Evolutionary conservation across 2,888 invertebrate genomes (phyloP).

Genomic region (Lissocephala sabroskyi): DNA sequence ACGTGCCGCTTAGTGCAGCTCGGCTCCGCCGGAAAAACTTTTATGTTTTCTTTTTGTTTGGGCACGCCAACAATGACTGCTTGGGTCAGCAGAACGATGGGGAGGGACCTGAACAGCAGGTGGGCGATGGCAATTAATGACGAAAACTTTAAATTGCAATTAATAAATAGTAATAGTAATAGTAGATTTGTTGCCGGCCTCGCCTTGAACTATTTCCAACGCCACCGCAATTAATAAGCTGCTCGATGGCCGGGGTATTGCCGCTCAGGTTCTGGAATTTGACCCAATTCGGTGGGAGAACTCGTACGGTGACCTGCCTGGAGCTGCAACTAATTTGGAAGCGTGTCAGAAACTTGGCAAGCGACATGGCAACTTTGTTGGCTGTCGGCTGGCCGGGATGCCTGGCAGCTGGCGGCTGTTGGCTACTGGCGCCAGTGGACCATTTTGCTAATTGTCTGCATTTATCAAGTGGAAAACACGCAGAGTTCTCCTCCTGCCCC

Average conservation of each 20-base stretch:
- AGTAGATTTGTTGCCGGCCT: too few species aligned
- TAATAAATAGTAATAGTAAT: too few species aligned
- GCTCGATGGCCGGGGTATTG: background rate
- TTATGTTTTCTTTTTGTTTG: too few species aligned
- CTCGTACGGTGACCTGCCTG: too few species aligned
- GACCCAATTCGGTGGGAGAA: too few species aligned
- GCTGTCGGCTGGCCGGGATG: background rate
- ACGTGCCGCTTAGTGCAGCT: background rate
- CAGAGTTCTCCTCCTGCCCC: too few species aligned
- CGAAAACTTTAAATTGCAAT: background rate
- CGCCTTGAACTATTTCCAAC: too few species aligned
- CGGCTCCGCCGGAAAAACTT: too few species aligned
- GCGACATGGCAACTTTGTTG: slow-evolving; percentile 23
- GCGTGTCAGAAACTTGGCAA: slow-evolving; percentile 35
- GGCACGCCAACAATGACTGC: too few species aligned
- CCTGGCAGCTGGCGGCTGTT: slow-evolving; percentile 5
- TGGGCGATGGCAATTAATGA: background rate
- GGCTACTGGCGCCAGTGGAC: slow-evolving; percentile 44
- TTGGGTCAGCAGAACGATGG: too few species aligned
- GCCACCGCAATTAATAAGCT: slow-evolving; percentile 21
- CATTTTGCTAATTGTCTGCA: slow-evolving; percentile 63
- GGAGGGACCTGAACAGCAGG: too few species aligned
- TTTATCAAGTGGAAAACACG: slow-evolving; percentile 45
- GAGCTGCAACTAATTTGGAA: slow-evolving; percentile 31
- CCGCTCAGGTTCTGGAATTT: too few species aligned